A percentile compares a stretch with the other conserved stretches of the same genome.
phyloP scores from a whole-genome alignment of 1,140 invertebrate genomes.

The Coboldia fuscipes region DNA sequence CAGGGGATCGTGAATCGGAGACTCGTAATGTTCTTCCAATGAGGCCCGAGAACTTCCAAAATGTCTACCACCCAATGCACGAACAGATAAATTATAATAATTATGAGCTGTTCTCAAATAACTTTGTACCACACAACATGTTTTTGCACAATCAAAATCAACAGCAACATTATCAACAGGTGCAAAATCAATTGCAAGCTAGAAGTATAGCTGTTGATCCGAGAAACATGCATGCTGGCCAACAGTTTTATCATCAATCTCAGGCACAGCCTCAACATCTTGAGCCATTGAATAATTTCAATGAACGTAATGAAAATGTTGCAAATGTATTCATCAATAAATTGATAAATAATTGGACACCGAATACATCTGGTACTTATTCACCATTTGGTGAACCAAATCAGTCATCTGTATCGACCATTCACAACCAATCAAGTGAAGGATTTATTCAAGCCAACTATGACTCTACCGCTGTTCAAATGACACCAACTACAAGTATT shows the following conservation, averaged over 20 bases:
- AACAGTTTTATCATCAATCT: conserved; percentile 1
- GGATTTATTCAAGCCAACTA: not conserved
- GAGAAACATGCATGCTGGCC: conserved; percentile 5
- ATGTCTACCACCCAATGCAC: conserved; percentile 14
- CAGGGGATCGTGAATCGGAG: conserved; percentile 6
- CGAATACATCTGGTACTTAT: conserved; percentile 59
- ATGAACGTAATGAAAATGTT: conserved; percentile 7
- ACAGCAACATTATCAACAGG: conserved; percentile 4
- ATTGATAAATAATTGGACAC: conserved; percentile 58
- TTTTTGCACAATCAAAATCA: conserved; percentile 5
- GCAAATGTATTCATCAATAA: conserved; percentile 36
- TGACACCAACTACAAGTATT: not conserved
- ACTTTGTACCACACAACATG: conserved; percentile 12
- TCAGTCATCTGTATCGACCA: not conserved
- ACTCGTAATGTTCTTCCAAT: conserved; percentile 16
- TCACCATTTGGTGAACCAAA: conserved; percentile 44
- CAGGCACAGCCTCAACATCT: no score
- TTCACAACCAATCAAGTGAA: not conserved
- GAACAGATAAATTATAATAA: conserved; percentile 10
- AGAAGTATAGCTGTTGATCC: no score
- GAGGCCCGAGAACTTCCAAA: conserved; percentile 16
- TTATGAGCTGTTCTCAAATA: conserved; percentile 15
- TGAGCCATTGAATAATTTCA: no score
- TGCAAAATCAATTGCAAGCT: conserved; percentile 4
- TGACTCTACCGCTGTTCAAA: not conserved